Evolutionary conservation across 2,113 vertebrate species (phyloP), one percentile per base, ranked within the genome.

Genomic region (Xiphias gladius): DNA sequence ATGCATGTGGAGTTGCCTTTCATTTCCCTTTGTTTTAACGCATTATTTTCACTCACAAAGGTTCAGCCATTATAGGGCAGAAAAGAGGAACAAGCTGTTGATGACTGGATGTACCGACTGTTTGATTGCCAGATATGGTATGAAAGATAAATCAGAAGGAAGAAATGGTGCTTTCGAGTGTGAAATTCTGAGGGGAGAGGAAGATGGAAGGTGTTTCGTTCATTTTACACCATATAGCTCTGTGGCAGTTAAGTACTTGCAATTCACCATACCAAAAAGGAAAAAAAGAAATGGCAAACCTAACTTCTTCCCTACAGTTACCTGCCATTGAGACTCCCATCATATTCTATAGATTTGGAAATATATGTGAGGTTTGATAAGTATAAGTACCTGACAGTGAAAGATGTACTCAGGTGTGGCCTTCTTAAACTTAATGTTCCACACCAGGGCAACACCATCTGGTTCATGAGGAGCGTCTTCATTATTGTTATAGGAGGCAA

Each of bases 401-500:
- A 99, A 99, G 93, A 99, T 96, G 87, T 99, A 99, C 80, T 99
- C 98, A 4, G 98, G 97, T 4, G 98, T 99, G 82, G 95, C 95
- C 95, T 99, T 99, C 95, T 99, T 99, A 85, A 99, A 99, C 91
- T 99, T 99, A 95, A 98, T 99, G 94, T 99, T 99, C 98, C 98
- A 99, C 58, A 99, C 97, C 79, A 99, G 94, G 61, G 97, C 97
- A 26, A 99, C 97, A 0, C 98, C 98, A 65, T 99, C 98, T 2
- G 98, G 98, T 77, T 99, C 98, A 83, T 99, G 97, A 24, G 97
- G 98, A 32, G 97, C 97, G 30, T 99, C 98, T 90, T 99, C 98
- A 6, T 99, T 99, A 86, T 98, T 99, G 92, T 98, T 99, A 70
- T 99, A 99, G 41, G 98, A 98, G 59, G 98, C 97, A n/a, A 99